Percentiles rank a stretch among this genome's conserved stretches.
These are phyloP conservation scores for Sebastes matsubarae DNA, from an alignment of 2,797 vertebrate species.

Conservation along the genomic window DNA sequence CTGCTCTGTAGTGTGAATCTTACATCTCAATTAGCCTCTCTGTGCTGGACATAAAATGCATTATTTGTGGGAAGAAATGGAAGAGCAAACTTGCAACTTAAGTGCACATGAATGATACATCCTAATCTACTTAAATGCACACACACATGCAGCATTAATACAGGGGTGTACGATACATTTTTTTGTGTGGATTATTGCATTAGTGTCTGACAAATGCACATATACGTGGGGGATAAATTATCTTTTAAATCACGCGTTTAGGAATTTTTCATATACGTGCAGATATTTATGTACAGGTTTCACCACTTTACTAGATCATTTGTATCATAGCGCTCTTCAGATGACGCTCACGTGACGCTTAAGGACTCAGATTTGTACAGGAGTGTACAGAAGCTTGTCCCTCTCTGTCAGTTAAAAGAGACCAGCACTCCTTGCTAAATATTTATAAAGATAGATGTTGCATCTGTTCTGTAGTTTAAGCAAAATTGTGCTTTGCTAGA, in stretches of 20 bases:
- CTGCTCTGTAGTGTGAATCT: slow-evolving; percentile 62
- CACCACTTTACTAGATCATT: no score
- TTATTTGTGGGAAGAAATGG: slow-evolving; percentile 55
- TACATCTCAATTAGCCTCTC: slow-evolving; percentile 75
- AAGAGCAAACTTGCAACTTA: slow-evolving; percentile 30
- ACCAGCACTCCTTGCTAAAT: background rate
- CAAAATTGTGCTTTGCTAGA: background rate
- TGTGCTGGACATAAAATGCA: slow-evolving; percentile 64
- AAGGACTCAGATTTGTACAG: background rate
- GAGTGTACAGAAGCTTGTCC: background rate
- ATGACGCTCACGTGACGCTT: no score
- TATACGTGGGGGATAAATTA: no score
- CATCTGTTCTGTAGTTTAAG: background rate
- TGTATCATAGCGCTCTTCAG: background rate
- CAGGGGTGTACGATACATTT: background rate
- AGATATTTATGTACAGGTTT: background rate
- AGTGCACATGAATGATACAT: slow-evolving; percentile 10
- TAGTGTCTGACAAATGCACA: background rate
- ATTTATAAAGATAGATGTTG: background rate
- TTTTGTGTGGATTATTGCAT: no score
- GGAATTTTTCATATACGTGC: rapidly evolving
- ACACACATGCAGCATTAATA: background rate
- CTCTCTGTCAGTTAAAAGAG: background rate
- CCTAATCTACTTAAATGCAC: slow-evolving; percentile 9
- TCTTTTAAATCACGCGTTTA: background rate